These are phyloP conservation scores for Prionailurus viverrinus DNA, from an alignment of 2,113 vertebrate genomes.

Conservation along the genomic window DNA sequence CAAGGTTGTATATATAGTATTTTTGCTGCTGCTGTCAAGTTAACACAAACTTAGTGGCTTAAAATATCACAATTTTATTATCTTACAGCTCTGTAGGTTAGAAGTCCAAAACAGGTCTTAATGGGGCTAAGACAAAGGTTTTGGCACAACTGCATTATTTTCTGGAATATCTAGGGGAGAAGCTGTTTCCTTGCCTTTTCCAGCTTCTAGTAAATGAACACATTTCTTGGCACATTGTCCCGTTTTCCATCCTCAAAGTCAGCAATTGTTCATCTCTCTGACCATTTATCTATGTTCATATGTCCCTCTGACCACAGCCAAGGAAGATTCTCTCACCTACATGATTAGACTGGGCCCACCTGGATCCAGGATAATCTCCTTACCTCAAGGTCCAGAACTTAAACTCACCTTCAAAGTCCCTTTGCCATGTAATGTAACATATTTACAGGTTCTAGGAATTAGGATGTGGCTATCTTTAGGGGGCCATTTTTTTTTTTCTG, in stretches of 20 bases:
- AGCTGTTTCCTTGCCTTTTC: background rate
- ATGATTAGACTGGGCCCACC: background rate
- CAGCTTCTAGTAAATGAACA: background rate
- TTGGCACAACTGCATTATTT: background rate
- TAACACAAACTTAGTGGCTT: background rate
- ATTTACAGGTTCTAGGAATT: background rate
- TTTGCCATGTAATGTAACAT: background rate
- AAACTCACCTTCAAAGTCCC: background rate
- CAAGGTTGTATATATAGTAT: background rate
- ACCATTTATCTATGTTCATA: background rate
- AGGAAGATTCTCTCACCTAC: background rate
- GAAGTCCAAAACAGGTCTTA: background rate
- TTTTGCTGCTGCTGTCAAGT: background rate
- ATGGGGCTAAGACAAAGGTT: background rate
- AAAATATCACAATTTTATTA: background rate
- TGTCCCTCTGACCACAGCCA: background rate
- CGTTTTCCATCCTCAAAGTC: background rate
- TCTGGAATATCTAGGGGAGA: background rate
- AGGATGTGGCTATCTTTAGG: background rate
- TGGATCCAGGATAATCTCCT: background rate
- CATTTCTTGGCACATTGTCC: background rate
- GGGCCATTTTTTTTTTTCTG: background rate
- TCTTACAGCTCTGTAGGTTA: background rate
- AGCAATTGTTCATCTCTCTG: background rate
- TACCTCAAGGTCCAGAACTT: background rate